These are phyloP conservation scores for Corythornis cristatus DNA, from an alignment of 2,113 vertebrate genomes.

Conservation along the genomic window DNA sequence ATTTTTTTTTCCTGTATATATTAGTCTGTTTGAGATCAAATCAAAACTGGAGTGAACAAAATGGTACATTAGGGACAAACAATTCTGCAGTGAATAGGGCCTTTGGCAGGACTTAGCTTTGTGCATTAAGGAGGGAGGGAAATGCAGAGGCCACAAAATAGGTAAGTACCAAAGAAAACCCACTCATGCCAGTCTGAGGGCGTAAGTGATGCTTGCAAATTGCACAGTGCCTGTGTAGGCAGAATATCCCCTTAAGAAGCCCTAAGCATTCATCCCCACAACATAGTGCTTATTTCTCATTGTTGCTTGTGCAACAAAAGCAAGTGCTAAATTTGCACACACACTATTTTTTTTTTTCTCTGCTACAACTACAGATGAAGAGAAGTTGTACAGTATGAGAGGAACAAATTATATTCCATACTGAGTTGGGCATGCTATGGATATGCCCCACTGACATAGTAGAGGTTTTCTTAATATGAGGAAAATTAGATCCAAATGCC, in stretches of 20 bases:
- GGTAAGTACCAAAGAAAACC: constrained; percentile 17
- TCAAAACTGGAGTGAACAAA: constrained; percentile 50
- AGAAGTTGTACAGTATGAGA: neutral
- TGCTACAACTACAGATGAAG: constrained; percentile 14
- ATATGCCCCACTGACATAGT: constrained; percentile 33
- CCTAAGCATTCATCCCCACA: neutral
- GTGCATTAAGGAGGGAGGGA: constrained; percentile 14
- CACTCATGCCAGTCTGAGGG: constrained; percentile 19
- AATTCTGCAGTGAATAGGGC: neutral
- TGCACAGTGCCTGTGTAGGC: constrained; percentile 26
- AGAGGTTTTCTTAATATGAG: constrained; percentile 25
- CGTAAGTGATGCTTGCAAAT: neutral
- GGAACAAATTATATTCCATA: neutral
- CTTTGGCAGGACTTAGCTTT: constrained; percentile 26
- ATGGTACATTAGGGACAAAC: constrained; percentile 4
- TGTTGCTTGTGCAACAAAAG: constrained; percentile 58
- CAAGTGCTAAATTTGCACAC: constrained; percentile 18
- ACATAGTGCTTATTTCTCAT: constrained; percentile 37
- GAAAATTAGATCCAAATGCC: constrained; percentile 47
- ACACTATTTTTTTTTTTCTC: neutral
- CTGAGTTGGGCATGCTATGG: constrained; percentile 10
- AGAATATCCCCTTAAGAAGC: constrained; percentile 40
- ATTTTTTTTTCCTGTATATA: neutral
- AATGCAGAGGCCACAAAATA: constrained; percentile 36
- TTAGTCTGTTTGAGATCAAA: constrained; percentile 24